A percentile compares a stretch with the other conserved stretches of the same genome.
Conservation (phyloP, 2,888 invertebrate genomes). For the Apoda limacodes region DNA sequence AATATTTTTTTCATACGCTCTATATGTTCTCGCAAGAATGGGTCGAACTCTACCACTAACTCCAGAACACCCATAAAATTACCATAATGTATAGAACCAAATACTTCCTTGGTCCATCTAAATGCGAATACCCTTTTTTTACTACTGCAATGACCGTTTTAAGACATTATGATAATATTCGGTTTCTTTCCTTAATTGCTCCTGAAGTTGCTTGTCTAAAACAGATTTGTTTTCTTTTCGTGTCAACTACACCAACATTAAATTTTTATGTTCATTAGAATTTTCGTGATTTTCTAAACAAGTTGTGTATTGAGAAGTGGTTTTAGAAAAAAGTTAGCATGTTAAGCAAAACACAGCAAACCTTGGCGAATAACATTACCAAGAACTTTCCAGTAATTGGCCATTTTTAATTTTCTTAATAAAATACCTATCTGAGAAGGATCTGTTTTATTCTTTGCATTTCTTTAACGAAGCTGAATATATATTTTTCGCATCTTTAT, state of each 20-base stretch:
- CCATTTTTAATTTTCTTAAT: too few species aligned
- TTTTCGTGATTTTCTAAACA: conserved; percentile 7
- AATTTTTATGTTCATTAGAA: conserved; percentile 13
- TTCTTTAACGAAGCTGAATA: conserved; percentile 18
- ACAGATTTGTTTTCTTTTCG: too few species aligned
- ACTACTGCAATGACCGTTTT: conserved; percentile 16
- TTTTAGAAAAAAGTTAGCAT: conserved; percentile 12
- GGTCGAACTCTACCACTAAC: too few species aligned
- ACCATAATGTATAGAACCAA: too few species aligned
- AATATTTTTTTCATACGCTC: too few species aligned
- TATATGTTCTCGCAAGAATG: too few species aligned
- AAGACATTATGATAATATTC: too few species aligned
- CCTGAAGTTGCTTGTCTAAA: conserved; percentile 13
- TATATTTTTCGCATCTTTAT: conserved; percentile 17
- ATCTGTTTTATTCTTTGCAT: conserved; percentile 16
- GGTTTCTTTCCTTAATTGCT: conserved; percentile 14
- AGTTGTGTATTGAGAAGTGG: conserved; percentile 9
- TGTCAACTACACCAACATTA: too few species aligned
- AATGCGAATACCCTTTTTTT: conserved; percentile 14
- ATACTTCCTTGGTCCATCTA: conserved; percentile 12
- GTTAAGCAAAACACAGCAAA: conserved; percentile 10
- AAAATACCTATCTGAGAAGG: too few species aligned
- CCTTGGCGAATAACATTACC: conserved; percentile 7
- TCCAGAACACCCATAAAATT: too few species aligned
- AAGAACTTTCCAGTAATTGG: too few species aligned